phyloP scores from a whole-genome alignment of 2,113 vertebrate genomes.

The Gracilinanus agilis region DNA sequence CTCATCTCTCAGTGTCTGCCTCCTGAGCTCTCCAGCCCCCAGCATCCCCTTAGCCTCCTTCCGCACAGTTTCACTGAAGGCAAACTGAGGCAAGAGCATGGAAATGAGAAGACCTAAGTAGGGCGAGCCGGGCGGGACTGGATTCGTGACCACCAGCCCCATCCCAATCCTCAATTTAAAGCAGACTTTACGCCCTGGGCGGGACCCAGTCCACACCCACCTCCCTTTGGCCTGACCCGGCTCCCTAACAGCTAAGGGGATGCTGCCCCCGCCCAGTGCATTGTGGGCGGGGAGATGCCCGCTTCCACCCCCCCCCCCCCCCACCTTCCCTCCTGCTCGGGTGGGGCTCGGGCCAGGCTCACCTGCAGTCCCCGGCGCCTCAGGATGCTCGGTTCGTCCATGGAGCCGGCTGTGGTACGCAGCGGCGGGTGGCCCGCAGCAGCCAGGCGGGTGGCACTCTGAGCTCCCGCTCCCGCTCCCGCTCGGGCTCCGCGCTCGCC shows the following conservation, averaged over 20 bases:
- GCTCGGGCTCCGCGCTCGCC: constrained; percentile 33
- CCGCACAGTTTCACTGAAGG: neutral
- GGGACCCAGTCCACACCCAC: neutral
- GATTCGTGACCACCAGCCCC: neutral
- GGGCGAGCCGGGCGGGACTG: neutral
- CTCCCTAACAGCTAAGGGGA: constrained; percentile 46
- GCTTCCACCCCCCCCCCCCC: too few relatives aligned
- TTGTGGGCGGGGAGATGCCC: neutral
- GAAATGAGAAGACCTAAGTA: neutral
- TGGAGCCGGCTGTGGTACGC: constrained; percentile 51
- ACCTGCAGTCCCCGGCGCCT: constrained; percentile 87
- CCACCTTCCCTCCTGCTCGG: neutral
- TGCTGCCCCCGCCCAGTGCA: neutral
- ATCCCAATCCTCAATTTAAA: neutral
- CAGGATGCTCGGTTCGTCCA: constrained; percentile 86
- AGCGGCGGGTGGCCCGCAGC: neutral
- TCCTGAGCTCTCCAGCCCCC: constrained; percentile 8
- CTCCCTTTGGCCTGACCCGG: constrained; percentile 18
- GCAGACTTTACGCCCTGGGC: neutral
- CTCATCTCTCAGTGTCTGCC: constrained; percentile 17
- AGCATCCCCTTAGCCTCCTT: neutral
- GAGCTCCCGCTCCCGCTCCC: constrained; percentile 6
- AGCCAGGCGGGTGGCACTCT: constrained; percentile 18
- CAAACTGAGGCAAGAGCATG: neutral
- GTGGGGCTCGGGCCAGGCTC: constrained; percentile 54